A percentile compares a stretch with the other conserved stretches of the same genome.
Conservation (phyloP, 2,113 vertebrate species). For the Motacilla alba region DNA sequence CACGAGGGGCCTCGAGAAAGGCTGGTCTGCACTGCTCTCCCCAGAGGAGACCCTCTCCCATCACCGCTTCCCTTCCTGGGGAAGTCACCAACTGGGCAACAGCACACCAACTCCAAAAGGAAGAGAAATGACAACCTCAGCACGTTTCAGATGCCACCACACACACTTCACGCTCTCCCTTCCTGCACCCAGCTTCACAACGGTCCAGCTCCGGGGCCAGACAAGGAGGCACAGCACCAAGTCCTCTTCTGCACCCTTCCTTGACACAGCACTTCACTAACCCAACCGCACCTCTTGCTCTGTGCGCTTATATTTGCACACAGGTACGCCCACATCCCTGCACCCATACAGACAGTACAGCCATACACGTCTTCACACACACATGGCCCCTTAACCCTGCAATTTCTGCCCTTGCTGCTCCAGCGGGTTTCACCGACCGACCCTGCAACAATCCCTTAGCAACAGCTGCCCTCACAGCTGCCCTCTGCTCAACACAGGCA, state of each 20-base stretch:
- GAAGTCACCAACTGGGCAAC: not conserved
- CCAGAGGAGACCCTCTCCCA: not conserved
- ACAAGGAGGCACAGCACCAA: not conserved
- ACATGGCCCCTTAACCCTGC: fast-evolving
- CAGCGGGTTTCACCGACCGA: fast-evolving
- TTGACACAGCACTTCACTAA: not conserved
- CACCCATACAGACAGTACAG: not conserved
- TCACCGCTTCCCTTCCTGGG: fast-evolving
- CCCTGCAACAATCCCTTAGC: not conserved
- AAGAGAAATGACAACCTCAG: not conserved
- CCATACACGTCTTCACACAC: fast-evolving
- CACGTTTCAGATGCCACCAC: fast-evolving
- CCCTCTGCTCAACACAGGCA: not conserved
- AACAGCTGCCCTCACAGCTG: not conserved
- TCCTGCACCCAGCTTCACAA: fast-evolving
- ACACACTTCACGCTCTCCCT: not conserved
- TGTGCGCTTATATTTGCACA: fast-evolving
- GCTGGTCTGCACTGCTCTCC: not conserved
- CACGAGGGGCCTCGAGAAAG: fast-evolving
- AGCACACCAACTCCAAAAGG: not conserved
- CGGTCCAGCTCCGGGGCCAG: fast-evolving
- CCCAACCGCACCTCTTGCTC: fast-evolving
- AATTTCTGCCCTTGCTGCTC: not conserved
- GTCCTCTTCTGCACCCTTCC: fast-evolving
- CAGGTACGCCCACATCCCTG: fast-evolving